phyloP scores from a whole-genome alignment of 2,888 invertebrate species.

The Parapristionchus giblindavisi region DNA sequence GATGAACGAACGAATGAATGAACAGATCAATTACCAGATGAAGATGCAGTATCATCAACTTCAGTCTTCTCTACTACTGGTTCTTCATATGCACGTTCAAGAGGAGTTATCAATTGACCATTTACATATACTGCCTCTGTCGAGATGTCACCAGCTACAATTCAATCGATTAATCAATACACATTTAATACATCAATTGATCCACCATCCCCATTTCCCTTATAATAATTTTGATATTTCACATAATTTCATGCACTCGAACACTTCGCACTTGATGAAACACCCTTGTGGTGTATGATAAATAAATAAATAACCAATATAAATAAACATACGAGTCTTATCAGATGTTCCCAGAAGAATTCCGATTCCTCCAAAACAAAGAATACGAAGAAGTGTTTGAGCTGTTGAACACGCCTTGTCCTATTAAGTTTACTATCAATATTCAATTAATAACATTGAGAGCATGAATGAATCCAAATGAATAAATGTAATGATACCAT shows the following conservation, averaged over 20 bases:
- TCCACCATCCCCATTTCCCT: neutral
- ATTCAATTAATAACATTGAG: no score
- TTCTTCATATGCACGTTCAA: conserved; percentile 75
- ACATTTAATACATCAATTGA: neutral
- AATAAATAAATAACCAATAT: neutral
- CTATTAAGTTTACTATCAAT: no score
- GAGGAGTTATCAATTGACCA: conserved; percentile 91
- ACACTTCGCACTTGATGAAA: neutral
- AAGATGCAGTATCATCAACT: neutral
- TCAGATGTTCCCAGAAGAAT: conserved; percentile 79
- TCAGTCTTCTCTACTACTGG: conserved; percentile 38
- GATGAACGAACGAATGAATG: no score
- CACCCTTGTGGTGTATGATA: no score
- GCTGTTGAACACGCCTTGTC: conserved; percentile 92
- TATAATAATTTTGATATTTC: neutral
- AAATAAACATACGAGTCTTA: conserved; percentile 34
- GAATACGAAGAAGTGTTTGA: conserved; percentile 87
- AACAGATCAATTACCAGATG: no score
- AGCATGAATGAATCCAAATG: no score
- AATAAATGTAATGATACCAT: conserved; percentile 27
- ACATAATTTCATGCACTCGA: neutral
- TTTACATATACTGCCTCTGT: conserved; percentile 95
- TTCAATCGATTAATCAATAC: neutral
- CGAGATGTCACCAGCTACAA: conserved; percentile 74
- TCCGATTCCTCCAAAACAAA: conserved; percentile 91